phyloP scores from a whole-genome alignment of 2,888 invertebrate species.

The Asteroscopus sphinx region DNA sequence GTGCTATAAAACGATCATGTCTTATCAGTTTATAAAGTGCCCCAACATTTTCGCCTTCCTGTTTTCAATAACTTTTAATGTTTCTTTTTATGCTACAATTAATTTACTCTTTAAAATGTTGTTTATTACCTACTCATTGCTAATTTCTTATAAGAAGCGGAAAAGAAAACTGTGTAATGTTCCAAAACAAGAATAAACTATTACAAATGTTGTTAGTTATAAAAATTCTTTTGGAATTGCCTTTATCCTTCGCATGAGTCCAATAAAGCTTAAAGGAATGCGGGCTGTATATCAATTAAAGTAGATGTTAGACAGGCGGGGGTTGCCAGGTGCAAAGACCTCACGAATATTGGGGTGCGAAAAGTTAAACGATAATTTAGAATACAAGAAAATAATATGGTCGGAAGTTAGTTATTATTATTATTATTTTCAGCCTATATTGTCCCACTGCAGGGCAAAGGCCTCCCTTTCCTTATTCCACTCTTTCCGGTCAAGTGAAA shows the following conservation, averaged over 20 bases:
- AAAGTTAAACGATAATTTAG: slow-evolving; percentile 6
- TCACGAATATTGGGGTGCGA: slow-evolving; percentile 12
- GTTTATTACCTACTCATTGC: no score
- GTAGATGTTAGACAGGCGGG: slow-evolving; percentile 76
- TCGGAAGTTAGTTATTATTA: slow-evolving; percentile 11
- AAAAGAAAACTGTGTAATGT: slow-evolving; percentile 1
- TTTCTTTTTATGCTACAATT: no score
- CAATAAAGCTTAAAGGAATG: slow-evolving; percentile 79
- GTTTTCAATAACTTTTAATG: no score
- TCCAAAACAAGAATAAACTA: slow-evolving; percentile 24
- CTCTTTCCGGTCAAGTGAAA: no score
- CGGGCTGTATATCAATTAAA: slow-evolving; percentile 84
- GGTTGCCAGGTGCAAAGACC: slow-evolving; percentile 60
- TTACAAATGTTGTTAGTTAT: slow-evolving; percentile 57
- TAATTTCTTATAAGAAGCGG: no score
- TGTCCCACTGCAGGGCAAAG: no score
- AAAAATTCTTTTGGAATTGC: slow-evolving; percentile 70
- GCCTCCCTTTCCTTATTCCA: no score
- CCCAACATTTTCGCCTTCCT: no score
- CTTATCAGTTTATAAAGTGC: no score
- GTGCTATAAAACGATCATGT: no score
- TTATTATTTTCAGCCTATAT: no score
- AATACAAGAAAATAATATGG: slow-evolving; percentile 3
- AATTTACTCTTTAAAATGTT: no score
- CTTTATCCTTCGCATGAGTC: slow-evolving; percentile 66